A percentile compares a stretch with the other conserved stretches of the same genome.
These are phyloP conservation scores for Xylota sylvarum DNA, from an alignment of 2,888 invertebrate genomes.

Conservation along the genomic window DNA sequence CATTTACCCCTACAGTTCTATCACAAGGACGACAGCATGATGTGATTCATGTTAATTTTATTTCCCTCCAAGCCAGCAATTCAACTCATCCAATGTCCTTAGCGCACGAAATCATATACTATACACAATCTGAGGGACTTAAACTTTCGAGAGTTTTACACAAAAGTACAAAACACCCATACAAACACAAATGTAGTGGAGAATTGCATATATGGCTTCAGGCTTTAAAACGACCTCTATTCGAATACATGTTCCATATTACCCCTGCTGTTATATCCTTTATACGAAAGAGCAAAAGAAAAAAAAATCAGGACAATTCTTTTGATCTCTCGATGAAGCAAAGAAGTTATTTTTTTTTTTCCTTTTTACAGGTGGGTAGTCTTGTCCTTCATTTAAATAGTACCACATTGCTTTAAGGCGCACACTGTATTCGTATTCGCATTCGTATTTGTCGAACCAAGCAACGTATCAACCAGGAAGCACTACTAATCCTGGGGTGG, in stretches of 20 bases:
- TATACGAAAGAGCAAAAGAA: background rate
- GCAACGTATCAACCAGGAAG: constrained; percentile 52
- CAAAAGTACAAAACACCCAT: constrained; percentile 17
- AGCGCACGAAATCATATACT: constrained; percentile 29
- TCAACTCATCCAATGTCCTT: constrained; percentile 41
- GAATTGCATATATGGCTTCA: constrained; percentile 48
- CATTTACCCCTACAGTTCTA: constrained; percentile 36
- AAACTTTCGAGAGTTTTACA: constrained; percentile 35
- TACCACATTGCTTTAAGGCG: constrained; percentile 26
- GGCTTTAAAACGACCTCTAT: constrained; percentile 69
- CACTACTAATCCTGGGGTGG: constrained; percentile 16
- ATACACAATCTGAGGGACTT: constrained; percentile 38
- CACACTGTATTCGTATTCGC: background rate
- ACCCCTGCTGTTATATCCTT: constrained; percentile 24
- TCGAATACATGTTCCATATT: constrained; percentile 33
- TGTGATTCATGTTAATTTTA: constrained; percentile 61
- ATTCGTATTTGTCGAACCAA: background rate
- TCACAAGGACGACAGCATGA: constrained; percentile 59
- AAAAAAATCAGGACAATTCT: constrained; percentile 48
- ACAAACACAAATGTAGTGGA: constrained; percentile 17
- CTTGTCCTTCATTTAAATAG: constrained; percentile 55
- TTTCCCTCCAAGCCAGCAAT: constrained; percentile 55
- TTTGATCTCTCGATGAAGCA: constrained; percentile 57
- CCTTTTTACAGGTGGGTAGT: constrained; percentile 30
- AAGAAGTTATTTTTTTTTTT: constrained; percentile 22